Evolutionary conservation across 2,113 vertebrate genomes (phyloP), one percentile per base, ranked within the genome.

Genomic region (Nothocercus julius): DNA sequence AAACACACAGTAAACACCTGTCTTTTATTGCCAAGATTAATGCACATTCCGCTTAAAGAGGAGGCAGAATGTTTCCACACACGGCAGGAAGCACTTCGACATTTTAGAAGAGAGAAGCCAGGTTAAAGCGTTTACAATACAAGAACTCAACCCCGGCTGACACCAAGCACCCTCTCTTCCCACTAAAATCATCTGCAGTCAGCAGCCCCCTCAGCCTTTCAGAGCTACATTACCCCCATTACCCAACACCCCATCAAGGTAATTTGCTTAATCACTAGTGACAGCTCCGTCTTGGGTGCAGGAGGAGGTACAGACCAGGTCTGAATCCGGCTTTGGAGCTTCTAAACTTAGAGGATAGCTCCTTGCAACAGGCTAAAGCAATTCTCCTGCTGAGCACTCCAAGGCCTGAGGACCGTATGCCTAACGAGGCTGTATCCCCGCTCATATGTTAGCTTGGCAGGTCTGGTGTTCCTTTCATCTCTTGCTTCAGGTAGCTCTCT

Each of bases 401-500:
- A 58, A 90, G 87, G 93, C 95, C 97, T 27, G 78, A 97, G 95
- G 94, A 97, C 93, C 96, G 74, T 95, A 85, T 93, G 97, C 94
- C 97, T 98, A 98, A 98, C 97, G 78, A 98, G 97, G 97, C 97
- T 97, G 95, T 90, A 97, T 98, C 97, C 94, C 95, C 78, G 92
- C 95, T 96, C 97, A 83, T 96, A 97, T 96, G 97, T 98, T 97
- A 98, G 97, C 96, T 82, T 97, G 97, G 98, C 98, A 98, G 97
- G 93, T 97, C 94, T 75, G 73, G 94, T 73, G 96, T 93, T 90
- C 87, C 96, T 92, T 97, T 96, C 96, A 98, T 97, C 91, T 97
- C 95, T 96, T 97, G 97, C 97, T 98, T 98, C 97, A 98, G 97
- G 97, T 98, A 98, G 96, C 96, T 98, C 96, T 97, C 98, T 98